Conservation (phyloP, 1,140 invertebrate species). For the Chironomus striatipennis region DNA sequence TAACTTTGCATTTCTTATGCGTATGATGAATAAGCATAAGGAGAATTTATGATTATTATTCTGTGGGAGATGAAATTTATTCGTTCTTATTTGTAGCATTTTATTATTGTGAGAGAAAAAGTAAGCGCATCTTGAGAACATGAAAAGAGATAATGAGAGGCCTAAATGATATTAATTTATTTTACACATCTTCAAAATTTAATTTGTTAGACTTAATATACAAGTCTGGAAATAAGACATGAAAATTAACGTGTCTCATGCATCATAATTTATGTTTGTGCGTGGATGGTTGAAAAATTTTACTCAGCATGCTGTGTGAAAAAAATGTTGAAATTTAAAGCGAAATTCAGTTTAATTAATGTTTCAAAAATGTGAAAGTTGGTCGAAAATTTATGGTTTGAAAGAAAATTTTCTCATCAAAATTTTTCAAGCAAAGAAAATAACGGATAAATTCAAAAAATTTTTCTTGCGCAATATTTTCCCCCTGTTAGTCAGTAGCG, state of each 20-base stretch:
- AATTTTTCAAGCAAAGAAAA: too few relatives aligned
- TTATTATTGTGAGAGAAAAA: too few relatives aligned
- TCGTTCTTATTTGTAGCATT: background rate
- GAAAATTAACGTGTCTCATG: background rate
- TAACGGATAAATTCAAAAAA: too few relatives aligned
- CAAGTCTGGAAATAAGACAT: background rate
- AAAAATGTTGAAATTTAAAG: background rate
- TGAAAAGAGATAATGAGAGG: background rate
- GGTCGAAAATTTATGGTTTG: too few relatives aligned
- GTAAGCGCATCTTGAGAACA: background rate
- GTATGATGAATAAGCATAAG: background rate
- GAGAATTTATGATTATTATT: constrained; percentile 15
- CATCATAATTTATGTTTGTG: background rate
- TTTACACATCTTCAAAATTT: background rate
- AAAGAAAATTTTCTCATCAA: too few relatives aligned
- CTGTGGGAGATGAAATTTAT: constrained; percentile 15
- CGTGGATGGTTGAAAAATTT: background rate
- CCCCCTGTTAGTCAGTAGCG: too few relatives aligned
- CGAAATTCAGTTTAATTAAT: too few relatives aligned
- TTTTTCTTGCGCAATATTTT: too few relatives aligned
- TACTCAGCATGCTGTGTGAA: background rate
- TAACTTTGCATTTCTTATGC: too few relatives aligned
- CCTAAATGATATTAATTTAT: constrained; percentile 21
- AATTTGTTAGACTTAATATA: background rate
- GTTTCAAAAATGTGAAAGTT: too few relatives aligned